Evolutionary conservation across 2,113 vertebrate genomes (phyloP).

Genomic region (Mesembrinibis cayennensis): DNA sequence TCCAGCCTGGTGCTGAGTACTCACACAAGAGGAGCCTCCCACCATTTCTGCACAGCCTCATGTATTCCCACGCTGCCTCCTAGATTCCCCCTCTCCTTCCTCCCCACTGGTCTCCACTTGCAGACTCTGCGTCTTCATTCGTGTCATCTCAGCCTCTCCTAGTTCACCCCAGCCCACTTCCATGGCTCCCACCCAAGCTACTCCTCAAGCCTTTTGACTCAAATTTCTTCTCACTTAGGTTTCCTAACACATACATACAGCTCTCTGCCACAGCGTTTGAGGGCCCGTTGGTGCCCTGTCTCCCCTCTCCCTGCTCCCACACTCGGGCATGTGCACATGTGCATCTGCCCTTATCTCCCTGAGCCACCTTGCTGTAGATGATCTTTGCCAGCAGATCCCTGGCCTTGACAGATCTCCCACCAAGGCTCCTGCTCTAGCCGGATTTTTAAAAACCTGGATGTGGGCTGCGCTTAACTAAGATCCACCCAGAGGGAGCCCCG

Average conservation of each 20-base stretch:
- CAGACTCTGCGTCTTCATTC: background rate
- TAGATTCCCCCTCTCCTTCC: background rate
- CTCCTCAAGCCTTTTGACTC: background rate
- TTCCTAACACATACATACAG: background rate
- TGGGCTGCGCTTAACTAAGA: background rate
- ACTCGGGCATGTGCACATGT: fast-evolving
- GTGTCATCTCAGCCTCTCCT: background rate
- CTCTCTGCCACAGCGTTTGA: background rate
- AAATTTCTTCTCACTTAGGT: background rate
- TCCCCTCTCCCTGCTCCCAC: background rate
- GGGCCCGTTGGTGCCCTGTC: background rate
- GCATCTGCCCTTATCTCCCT: background rate
- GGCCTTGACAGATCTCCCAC: background rate
- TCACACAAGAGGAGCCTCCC: background rate
- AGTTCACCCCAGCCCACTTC: background rate
- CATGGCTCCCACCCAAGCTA: background rate
- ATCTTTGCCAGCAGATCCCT: background rate
- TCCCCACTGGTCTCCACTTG: background rate
- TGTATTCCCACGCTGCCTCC: background rate
- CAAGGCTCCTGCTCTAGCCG: background rate
- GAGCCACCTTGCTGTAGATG: background rate
- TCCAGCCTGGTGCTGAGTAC: background rate
- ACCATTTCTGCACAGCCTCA: background rate
- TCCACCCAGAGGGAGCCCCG: background rate
- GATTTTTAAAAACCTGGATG: background rate